Evolutionary conservation across 2,113 vertebrate genomes (phyloP).

Genomic region (Tor tambroides): DNA sequence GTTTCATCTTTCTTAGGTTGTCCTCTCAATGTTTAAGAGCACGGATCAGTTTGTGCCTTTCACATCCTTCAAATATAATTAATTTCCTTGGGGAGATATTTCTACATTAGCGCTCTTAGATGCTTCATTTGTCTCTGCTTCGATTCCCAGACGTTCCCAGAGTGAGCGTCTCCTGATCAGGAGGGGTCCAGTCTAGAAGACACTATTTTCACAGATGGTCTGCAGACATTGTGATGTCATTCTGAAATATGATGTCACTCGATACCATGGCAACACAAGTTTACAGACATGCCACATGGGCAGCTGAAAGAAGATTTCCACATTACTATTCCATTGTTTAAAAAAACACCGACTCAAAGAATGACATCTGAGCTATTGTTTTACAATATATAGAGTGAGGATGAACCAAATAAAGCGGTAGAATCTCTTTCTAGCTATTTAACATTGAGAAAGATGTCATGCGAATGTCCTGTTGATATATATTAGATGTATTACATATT

Average conservation of each 20-base stretch:
- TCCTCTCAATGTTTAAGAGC: background rate
- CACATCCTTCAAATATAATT: background rate
- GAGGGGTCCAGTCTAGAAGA: background rate
- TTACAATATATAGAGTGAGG: background rate
- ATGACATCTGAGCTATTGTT: background rate
- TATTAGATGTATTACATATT: background rate
- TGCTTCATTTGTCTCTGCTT: slow-evolving; percentile 4
- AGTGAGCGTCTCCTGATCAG: slow-evolving; percentile 7
- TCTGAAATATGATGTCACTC: slow-evolving; percentile 13
- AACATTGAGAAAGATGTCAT: background rate
- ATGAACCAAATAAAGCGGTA: background rate
- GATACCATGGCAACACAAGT: background rate
- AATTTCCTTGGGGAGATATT: background rate
- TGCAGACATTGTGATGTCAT: background rate
- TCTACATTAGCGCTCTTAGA: background rate
- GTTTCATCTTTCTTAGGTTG: background rate
- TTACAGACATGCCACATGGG: background rate
- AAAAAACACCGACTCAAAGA: background rate
- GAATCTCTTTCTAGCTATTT: background rate
- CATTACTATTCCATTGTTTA: background rate
- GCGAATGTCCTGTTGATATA: background rate
- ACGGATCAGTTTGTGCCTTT: slow-evolving; percentile 4
- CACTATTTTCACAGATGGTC: slow-evolving; percentile 25
- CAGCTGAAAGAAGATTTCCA: background rate
- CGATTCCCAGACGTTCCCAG: slow-evolving; percentile 19